Conservation (phyloP, 2,113 vertebrate genomes). For the Pteropus alecto region DNA sequence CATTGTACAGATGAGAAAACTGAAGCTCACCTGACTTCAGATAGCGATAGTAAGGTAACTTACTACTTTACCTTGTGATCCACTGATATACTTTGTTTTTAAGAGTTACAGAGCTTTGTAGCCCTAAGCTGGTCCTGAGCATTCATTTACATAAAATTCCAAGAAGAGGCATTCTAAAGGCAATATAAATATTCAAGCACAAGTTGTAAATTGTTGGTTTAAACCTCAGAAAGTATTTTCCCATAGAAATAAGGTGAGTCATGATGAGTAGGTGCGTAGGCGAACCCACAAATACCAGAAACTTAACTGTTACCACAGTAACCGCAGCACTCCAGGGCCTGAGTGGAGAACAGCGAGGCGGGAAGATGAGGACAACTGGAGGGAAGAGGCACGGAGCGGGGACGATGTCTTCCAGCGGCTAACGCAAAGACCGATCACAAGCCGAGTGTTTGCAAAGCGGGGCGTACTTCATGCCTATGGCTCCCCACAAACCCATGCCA, state of each 20-base stretch:
- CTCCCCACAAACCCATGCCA: background rate
- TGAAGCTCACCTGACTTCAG: background rate
- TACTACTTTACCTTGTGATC: background rate
- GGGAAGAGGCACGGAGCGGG: accelerated
- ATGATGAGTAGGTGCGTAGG: background rate
- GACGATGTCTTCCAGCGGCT: background rate
- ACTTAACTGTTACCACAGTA: background rate
- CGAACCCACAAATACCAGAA: background rate
- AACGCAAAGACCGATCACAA: background rate
- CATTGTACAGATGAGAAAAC: background rate
- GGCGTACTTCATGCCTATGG: accelerated
- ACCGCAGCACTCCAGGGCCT: background rate
- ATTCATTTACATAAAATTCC: background rate
- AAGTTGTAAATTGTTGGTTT: background rate
- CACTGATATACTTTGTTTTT: background rate
- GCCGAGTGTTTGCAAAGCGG: background rate
- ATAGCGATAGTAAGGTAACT: background rate
- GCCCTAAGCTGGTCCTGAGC: background rate
- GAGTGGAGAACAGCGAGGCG: too few relatives aligned
- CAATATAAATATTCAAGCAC: background rate
- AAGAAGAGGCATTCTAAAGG: background rate
- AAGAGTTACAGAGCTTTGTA: background rate
- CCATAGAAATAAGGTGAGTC: background rate
- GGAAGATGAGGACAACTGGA: background rate
- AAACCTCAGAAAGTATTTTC: slow-evolving; percentile 28